phyloP scores from a whole-genome alignment of 2,113 vertebrate genomes.

The Anseranas semipalmata region DNA sequence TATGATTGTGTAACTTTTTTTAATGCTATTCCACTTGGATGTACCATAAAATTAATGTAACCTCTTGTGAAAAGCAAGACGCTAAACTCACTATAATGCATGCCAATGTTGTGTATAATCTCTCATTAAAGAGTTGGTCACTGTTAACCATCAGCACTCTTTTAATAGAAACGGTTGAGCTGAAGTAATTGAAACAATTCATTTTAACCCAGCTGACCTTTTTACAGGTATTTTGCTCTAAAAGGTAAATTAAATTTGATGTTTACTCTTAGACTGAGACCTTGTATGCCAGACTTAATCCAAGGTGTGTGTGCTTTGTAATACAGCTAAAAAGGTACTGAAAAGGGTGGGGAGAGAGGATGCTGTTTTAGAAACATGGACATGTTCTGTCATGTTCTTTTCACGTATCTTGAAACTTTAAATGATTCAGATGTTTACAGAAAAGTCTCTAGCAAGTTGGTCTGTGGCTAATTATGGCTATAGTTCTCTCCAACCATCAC shows the following conservation, averaged over 20 bases:
- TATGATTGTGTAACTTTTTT: neutral
- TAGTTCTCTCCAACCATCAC: slow-evolving; percentile 57
- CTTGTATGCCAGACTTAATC: slow-evolving; percentile 32
- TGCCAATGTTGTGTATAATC: neutral
- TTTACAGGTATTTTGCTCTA: neutral
- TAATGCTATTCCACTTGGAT: neutral
- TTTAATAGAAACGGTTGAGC: neutral
- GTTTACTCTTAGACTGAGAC: neutral
- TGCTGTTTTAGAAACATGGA: neutral
- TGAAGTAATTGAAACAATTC: neutral
- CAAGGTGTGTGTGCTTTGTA: neutral
- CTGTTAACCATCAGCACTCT: neutral
- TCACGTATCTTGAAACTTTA: slow-evolving; percentile 17
- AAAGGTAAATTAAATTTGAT: neutral
- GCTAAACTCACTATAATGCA: neutral
- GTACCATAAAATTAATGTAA: neutral
- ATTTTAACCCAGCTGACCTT: neutral
- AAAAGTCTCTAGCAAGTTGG: slow-evolving; percentile 64
- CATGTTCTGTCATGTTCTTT: neutral
- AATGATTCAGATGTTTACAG: slow-evolving; percentile 83
- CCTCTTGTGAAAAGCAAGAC: neutral
- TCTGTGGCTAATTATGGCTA: slow-evolving; percentile 40
- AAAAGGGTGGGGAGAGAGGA: neutral
- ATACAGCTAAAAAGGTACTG: neutral
- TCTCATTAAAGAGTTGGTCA: neutral